Conservation (phyloP, 2,888 invertebrate genomes). For the Cloeon dipterum region DNA sequence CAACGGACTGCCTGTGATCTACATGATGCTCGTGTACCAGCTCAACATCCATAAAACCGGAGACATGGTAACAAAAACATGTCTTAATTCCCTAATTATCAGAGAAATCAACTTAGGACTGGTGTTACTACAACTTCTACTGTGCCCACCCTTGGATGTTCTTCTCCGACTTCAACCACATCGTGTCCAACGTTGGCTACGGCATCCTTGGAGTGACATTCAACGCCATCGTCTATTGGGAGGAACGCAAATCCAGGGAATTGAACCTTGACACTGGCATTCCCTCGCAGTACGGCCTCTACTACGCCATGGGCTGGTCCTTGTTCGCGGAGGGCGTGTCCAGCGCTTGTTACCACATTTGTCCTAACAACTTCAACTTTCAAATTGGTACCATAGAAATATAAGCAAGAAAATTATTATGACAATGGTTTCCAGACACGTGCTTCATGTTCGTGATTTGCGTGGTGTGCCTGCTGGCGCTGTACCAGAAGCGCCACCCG, state of each 20-base stretch:
- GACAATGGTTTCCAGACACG: too few relatives aligned
- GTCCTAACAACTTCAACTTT: constrained; percentile 72
- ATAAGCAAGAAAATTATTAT: too few relatives aligned
- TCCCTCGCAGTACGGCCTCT: constrained; percentile 59
- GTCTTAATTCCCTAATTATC: too few relatives aligned
- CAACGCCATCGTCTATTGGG: constrained; percentile 38
- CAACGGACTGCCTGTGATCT: too few relatives aligned
- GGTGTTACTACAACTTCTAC: constrained; percentile 76
- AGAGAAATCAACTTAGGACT: too few relatives aligned
- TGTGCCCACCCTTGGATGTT: constrained; percentile 61
- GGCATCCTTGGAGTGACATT: constrained; percentile 56
- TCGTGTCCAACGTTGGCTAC: constrained; percentile 67
- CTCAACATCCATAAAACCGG: too few relatives aligned
- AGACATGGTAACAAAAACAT: too few relatives aligned
- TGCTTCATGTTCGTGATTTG: too few relatives aligned
- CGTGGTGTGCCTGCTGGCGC: too few relatives aligned
- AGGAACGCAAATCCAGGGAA: constrained; percentile 22
- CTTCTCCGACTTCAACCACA: constrained; percentile 67
- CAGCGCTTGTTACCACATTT: constrained; percentile 73
- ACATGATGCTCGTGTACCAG: too few relatives aligned
- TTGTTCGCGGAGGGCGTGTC: constrained; percentile 70
- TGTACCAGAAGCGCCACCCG: too few relatives aligned
- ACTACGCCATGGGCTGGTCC: constrained; percentile 68
- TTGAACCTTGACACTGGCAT: too few relatives aligned
- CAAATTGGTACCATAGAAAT: constrained; percentile 88